Conservation (phyloP, 2,113 vertebrate species). For the Brachionichthys hirsutus region DNA sequence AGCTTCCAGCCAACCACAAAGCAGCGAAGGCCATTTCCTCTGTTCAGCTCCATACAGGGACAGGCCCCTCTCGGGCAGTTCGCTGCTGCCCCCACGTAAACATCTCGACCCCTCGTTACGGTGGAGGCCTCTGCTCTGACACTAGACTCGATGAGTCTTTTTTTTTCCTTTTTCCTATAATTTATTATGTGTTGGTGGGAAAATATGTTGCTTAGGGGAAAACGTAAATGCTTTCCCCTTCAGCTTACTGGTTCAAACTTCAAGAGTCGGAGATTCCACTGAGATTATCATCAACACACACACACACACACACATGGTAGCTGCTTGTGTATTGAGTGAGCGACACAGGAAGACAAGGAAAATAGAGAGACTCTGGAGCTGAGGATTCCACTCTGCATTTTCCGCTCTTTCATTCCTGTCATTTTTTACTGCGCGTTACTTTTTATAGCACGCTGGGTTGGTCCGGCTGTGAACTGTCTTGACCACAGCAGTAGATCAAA, state of each 20-base stretch:
- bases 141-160: constrained; percentile 5
- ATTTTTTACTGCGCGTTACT: constrained; percentile 42
- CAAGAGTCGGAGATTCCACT: not conserved
- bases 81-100: constrained; percentile 49
- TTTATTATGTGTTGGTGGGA: not conserved
- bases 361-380: constrained; percentile 24
- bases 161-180: not conserved
- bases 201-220: not conserved
- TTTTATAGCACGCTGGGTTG: constrained; percentile 56
- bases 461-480: constrained; percentile 38
- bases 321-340: constrained; percentile 1
- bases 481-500: constrained; percentile 23
- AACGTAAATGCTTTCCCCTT: too few relatives aligned
- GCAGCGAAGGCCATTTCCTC: constrained; percentile 69
- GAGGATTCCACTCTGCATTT: constrained; percentile 57
- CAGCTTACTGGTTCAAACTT: too few relatives aligned
- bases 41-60: constrained; percentile 66
- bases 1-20: constrained; percentile 57
- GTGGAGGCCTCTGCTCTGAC: constrained; percentile 28
- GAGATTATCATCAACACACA: constrained; percentile 1
- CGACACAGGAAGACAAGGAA: constrained; percentile 35
- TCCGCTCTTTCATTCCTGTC: constrained; percentile 60
- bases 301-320: not conserved
- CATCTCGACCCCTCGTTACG: constrained; percentile 55
- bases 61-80: constrained; percentile 51